Conservation (phyloP, 2,113 vertebrate genomes). For the Hyperopisus bebe region DNA sequence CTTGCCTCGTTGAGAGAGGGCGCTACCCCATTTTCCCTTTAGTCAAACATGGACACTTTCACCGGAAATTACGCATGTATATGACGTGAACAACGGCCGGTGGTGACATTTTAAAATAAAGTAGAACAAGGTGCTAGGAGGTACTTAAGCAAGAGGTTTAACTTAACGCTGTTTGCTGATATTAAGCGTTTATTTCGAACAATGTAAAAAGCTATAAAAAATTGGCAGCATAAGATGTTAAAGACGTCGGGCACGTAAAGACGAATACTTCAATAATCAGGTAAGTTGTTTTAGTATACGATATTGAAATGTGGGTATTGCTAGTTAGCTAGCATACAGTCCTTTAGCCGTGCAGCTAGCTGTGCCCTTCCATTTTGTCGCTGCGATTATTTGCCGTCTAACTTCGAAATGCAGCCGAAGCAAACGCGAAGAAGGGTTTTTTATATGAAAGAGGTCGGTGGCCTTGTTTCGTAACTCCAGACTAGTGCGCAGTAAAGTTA, state of each 20-base stretch:
- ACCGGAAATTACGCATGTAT: conserved; percentile 50
- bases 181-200: background rate
- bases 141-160: conserved; percentile 40
- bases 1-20: background rate
- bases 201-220: background rate
- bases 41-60: background rate
- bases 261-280: conserved; percentile 42
- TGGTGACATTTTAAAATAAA: conserved; percentile 67
- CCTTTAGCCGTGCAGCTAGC: background rate
- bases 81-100: conserved; percentile 51
- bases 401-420: background rate
- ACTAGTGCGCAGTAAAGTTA: background rate
- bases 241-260: conserved; percentile 37
- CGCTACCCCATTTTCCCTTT: background rate
- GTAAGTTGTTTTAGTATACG: conserved; percentile 43
- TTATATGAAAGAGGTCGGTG: background rate
- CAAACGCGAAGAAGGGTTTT: background rate
- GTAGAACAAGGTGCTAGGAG: conserved; percentile 36
- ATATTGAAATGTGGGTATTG: conserved; percentile 15
- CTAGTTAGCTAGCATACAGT: conserved; percentile 1
- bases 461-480: background rate
- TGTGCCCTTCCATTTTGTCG: conserved; percentile 27
- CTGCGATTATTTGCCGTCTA: background rate
- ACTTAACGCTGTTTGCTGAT: conserved; percentile 9
- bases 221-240: conserved; percentile 44